phyloP scores from a whole-genome alignment of 2,888 invertebrate species.

The Ommatoiulus sabulosus region DNA sequence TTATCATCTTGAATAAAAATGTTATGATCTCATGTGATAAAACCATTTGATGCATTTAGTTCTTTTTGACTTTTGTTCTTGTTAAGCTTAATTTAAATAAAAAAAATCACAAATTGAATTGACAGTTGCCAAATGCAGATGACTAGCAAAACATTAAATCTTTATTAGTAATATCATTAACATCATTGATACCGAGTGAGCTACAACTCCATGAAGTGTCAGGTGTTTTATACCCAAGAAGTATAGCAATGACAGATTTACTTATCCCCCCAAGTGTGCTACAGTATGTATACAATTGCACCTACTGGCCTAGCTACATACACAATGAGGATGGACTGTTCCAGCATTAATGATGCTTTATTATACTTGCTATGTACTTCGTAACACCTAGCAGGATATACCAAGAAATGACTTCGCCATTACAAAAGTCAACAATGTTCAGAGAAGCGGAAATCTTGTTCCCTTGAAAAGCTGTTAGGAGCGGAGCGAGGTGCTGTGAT shows the following conservation, averaged over 20 bases:
- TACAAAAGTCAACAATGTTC: constrained; percentile 24
- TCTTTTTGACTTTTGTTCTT: neutral
- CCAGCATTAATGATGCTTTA: neutral
- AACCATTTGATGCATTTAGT: neutral
- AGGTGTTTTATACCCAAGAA: neutral
- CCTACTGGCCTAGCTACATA: neutral
- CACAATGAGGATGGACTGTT: neutral
- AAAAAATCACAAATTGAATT: neutral
- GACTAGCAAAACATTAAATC: constrained; percentile 25
- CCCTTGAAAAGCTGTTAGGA: neutral
- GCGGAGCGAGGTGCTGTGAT: neutral
- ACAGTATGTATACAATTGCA: neutral
- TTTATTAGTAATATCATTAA: constrained; percentile 17
- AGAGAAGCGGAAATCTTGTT: neutral
- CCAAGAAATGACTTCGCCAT: constrained; percentile 8
- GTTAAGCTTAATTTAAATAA: neutral
- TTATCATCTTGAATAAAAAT: neutral
- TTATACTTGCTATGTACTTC: neutral
- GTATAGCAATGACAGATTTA: constrained; percentile 15
- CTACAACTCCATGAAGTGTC: neutral
- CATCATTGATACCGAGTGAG: neutral
- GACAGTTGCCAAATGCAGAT: neutral
- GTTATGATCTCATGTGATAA: neutral
- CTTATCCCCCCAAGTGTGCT: neutral
- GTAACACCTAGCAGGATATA: constrained; percentile 5